Conservation (phyloP, 2,113 vertebrate genomes). For the Scartelaos histophorus region DNA sequence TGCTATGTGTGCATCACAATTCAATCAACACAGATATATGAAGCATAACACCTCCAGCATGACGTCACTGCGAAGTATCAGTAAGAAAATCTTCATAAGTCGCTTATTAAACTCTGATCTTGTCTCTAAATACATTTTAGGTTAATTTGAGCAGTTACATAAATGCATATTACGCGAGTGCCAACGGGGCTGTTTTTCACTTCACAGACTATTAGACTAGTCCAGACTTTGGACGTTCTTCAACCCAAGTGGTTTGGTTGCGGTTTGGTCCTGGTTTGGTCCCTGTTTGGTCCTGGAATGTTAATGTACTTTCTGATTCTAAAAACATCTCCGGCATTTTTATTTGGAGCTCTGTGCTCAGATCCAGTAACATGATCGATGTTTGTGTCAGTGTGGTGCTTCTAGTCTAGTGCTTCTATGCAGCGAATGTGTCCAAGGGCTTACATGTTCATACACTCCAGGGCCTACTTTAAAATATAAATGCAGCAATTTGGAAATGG, state of each 20-base stretch:
- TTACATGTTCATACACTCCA: too few relatives aligned
- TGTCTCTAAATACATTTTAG: conserved; percentile 11
- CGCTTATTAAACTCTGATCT: conserved; percentile 11
- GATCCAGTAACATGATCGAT: conserved; percentile 22
- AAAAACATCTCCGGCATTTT: conserved; percentile 15
- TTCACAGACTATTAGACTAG: conserved; percentile 18
- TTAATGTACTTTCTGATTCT: conserved; percentile 26
- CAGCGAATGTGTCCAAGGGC: conserved; percentile 43
- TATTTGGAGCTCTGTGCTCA: background rate
- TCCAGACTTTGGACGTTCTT: conserved; percentile 10
- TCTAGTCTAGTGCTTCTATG: conserved; percentile 33
- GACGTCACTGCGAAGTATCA: too few relatives aligned
- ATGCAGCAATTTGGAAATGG: too few relatives aligned
- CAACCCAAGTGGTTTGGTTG: conserved; percentile 2
- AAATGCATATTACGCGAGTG: conserved; percentile 32
- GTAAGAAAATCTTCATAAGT: too few relatives aligned
- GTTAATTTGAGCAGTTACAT: conserved; percentile 36
- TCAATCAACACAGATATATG: too few relatives aligned
- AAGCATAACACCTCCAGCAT: too few relatives aligned
- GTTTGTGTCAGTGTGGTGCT: conserved; percentile 22
- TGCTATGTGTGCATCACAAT: too few relatives aligned
- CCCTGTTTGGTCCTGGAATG: conserved; percentile 7
- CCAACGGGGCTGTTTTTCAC: conserved; percentile 35
- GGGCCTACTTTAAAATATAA: too few relatives aligned
- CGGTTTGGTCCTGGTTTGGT: conserved; percentile 4